phyloP scores from a whole-genome alignment of 1,140 invertebrate genomes.

The Chymomyza costata region DNA sequence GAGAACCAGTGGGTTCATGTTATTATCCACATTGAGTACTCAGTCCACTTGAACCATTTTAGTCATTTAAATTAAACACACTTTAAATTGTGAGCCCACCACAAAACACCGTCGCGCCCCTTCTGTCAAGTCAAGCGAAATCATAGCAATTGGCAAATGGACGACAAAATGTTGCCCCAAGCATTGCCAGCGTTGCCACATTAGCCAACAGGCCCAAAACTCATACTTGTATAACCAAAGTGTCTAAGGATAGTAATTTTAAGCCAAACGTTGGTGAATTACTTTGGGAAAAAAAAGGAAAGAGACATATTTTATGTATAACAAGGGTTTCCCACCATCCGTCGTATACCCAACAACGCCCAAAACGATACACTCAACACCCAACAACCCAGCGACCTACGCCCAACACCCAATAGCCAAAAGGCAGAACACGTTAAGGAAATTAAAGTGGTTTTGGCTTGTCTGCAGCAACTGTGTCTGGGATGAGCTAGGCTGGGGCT shows the following conservation, averaged over 20 bases:
- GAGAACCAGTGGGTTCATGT: no score
- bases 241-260: conserved; percentile 20
- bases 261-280: conserved; percentile 31
- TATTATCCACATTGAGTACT: no score
- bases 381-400: no score
- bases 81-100: conserved; percentile 46
- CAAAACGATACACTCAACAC: no score
- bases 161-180: conserved; percentile 12
- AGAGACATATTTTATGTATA: conserved; percentile 42
- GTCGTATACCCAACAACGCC: no score
- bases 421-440: conserved; percentile 41
- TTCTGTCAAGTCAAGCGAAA: conserved; percentile 31
- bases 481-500: conserved; percentile 20
- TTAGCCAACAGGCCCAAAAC: conserved; percentile 1
- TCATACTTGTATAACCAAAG: conserved; percentile 5
- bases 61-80: conserved; percentile 70
- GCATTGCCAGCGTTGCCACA: no score
- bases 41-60: conserved; percentile 44
- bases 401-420: no score
- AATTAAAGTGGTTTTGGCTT: conserved; percentile 68
- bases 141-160: conserved; percentile 43
- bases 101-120: no score
- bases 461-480: conserved; percentile 5
- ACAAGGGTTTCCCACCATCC: conserved; percentile 33
- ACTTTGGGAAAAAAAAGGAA: conserved; percentile 35